Percentiles rank a stretch among this genome's conserved stretches.
phyloP scores from a whole-genome alignment of 2,888 invertebrate genomes.

The Orthosia incerta region DNA sequence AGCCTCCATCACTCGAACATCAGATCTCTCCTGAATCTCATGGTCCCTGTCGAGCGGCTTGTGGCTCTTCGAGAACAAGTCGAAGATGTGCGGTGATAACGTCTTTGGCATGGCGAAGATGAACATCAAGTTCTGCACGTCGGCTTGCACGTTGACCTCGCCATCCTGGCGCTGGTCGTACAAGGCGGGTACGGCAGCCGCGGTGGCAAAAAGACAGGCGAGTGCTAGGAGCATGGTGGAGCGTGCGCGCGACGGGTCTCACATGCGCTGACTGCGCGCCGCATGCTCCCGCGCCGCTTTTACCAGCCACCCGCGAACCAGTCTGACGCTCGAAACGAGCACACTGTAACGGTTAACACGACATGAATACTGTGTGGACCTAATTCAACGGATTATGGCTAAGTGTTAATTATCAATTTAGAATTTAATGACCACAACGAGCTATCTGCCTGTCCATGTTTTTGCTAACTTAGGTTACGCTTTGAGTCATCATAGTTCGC shows the following conservation, averaged over 20 bases:
- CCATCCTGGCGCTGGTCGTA: constrained; percentile 95
- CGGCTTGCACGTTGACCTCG: constrained; percentile 93
- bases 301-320: constrained; percentile 85
- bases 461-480: constrained; percentile 13
- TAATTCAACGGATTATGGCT: constrained; percentile 66
- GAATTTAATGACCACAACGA: constrained; percentile 44
- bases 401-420: constrained; percentile 50
- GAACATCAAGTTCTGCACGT: constrained; percentile 94
- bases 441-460: constrained; percentile 15
- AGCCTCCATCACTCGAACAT: constrained; percentile 85
- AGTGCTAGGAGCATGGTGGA: constrained; percentile 80
- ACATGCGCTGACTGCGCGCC: constrained; percentile 80
- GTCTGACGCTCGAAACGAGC: constrained; percentile 85
- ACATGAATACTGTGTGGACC: constrained; percentile 75
- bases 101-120: constrained; percentile 91
- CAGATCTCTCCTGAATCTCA: constrained; percentile 82
- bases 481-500: constrained; percentile 25
- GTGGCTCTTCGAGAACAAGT: constrained; percentile 67
- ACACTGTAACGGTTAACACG: constrained; percentile 89
- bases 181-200: constrained; percentile 69
- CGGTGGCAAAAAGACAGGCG: constrained; percentile 75
- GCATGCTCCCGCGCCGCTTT: constrained; percentile 84
- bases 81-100: constrained; percentile 66
- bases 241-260: constrained; percentile 80
- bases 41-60: constrained; percentile 69